phyloP scores from a whole-genome alignment of 2,888 invertebrate species.

The Enoplolaimus lenunculus region DNA sequence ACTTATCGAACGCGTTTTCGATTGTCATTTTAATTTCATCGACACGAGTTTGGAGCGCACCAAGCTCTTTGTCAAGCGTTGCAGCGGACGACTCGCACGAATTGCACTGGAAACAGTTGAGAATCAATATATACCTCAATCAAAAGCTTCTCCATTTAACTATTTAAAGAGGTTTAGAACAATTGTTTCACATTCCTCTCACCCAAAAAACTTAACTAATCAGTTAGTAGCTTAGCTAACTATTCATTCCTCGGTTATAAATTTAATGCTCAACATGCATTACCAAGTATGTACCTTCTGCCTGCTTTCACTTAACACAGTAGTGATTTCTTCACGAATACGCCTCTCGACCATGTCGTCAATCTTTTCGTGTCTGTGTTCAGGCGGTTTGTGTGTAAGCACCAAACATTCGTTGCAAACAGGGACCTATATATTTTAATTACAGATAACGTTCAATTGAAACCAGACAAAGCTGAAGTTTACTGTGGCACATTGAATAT shows the following conservation, averaged over 20 bases:
- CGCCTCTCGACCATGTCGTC: conserved; percentile 26
- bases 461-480: no score
- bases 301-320: conserved; percentile 3
- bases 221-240: no score
- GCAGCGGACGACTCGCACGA: conserved; percentile 44
- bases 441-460: no score
- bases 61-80: conserved; percentile 61
- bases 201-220: no score
- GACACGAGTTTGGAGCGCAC: conserved; percentile 60
- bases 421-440: conserved; percentile 51
- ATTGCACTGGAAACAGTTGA: conserved; percentile 16
- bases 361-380: conserved; percentile 68
- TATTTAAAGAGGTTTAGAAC: no score
- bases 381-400: conserved; percentile 62
- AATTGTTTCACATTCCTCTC: no score
- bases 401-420: conserved; percentile 75
- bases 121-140: no score
- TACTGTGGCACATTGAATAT: no score
- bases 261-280: no score
- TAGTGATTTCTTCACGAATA: neutral
- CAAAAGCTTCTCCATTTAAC: no score
- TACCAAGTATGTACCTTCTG: no score
- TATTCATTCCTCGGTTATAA: no score
- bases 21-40: conserved; percentile 42
- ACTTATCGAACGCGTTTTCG: conserved; percentile 43